Percentiles rank a stretch among this genome's conserved stretches.
Conservation (phyloP, 2,797 vertebrate genomes). For the Sebastiscus tertius region DNA sequence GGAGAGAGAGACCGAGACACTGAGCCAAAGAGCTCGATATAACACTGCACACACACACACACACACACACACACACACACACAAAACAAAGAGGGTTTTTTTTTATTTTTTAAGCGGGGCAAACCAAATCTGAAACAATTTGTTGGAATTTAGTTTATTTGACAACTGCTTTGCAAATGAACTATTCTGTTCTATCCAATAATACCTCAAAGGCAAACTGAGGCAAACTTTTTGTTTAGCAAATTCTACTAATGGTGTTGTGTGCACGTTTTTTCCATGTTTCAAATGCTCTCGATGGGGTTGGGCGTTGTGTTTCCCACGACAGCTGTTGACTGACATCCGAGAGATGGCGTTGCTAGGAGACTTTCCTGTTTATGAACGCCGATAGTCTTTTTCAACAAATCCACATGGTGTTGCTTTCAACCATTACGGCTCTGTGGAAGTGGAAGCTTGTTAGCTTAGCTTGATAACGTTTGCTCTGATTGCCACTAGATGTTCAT, state of each 20-base stretch:
- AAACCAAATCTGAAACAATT: slow-evolving; percentile 2
- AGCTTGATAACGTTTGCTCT: background rate
- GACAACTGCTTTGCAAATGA: background rate
- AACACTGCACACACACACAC: background rate
- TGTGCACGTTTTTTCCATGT: too few relatives aligned
- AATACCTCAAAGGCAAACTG: background rate
- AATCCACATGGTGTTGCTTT: too few relatives aligned
- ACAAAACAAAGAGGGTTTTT: background rate
- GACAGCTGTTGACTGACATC: too few relatives aligned
- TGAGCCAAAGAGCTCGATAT: slow-evolving; percentile 3
- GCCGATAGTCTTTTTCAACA: too few relatives aligned
- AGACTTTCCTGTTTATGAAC: background rate
- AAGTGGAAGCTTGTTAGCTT: background rate
- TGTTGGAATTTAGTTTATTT: slow-evolving; percentile 6
- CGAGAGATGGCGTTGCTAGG: background rate
- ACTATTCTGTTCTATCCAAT: background rate
- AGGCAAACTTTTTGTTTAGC: background rate
- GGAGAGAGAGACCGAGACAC: slow-evolving; percentile 6
- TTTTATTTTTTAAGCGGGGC: background rate
- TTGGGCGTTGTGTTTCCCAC: too few relatives aligned
- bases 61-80: background rate
- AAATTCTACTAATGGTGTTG: background rate
- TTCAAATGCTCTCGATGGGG: too few relatives aligned
- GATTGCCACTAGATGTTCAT: too few relatives aligned
- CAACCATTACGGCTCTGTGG: too few relatives aligned